Evolutionary conservation across 2,113 vertebrate genomes (phyloP), one percentile per base, ranked within the genome.

Genomic region (Dendrocopos noguchii): DNA sequence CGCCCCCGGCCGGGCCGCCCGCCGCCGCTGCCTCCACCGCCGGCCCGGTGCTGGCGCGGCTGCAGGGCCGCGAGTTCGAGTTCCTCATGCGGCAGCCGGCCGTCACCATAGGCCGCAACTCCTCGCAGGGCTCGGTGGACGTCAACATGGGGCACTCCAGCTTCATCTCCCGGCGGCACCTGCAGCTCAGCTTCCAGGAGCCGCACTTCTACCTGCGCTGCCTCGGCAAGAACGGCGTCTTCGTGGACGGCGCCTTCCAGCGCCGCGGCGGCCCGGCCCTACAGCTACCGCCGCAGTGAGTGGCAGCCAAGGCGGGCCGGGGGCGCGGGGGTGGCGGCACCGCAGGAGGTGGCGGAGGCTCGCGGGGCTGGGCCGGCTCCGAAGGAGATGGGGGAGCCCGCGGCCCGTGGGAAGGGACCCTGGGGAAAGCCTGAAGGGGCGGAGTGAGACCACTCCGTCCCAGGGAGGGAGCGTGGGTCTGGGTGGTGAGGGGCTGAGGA

Each of bases 71-170:
- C 91, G 96, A 95, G 97, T 98, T 99, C 95, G 99, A 99, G 98
- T 99, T 99, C 96, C 98, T 99, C 92, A 99, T 99, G 99, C 98
- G 99, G 93, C 98, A 98, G 97, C 98, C 98, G 95, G 98, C 98
- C 91, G 98, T 99, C 95, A 99, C 98, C 68, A 98, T 99, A 96
- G 99, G 99, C 89, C 98, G 99, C 97, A 99, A 99, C 98, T 99
- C 99, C 50, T 99, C 99, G 74, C 99, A 99, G 95, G 99, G 99
- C 87, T 98, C 98, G 33, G 99, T 99, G 98, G 99, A 99, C 95
- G 98, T 99, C 91, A 99, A 98, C 97, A 99, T 99, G 99, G 99
- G 99, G 74, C 99, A 98, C 97, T 99, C 99, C 80, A 99, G 99
- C 97, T 99, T 99, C 97, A 99, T 99, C 94, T 99, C 99, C n/a